Conservation (phyloP, 2,113 vertebrate species). For the Oreocharis arfaki region DNA sequence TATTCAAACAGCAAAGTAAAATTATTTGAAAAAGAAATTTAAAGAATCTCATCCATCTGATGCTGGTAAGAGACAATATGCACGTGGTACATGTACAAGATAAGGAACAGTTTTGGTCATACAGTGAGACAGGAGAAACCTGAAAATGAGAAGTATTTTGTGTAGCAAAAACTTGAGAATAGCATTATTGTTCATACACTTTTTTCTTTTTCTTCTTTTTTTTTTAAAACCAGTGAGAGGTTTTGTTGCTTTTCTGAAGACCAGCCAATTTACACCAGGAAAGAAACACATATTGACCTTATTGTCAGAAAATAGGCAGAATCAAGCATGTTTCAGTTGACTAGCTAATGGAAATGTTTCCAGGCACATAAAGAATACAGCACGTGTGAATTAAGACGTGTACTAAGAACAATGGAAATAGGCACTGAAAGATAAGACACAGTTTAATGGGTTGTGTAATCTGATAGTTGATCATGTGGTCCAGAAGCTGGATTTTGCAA, state of each 20-base stretch:
- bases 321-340: not conserved
- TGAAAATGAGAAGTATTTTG: not conserved
- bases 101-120: not conserved
- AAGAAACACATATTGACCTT: not conserved
- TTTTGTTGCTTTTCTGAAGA: not conserved
- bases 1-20: not conserved
- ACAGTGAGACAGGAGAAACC: not conserved
- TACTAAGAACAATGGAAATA: conserved; percentile 8
- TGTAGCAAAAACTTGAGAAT: not conserved
- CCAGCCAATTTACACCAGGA: not conserved
- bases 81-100: not conserved
- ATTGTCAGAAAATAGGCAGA: not conserved
- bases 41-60: not conserved
- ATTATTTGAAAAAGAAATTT: not conserved
- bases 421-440: conserved; percentile 35
- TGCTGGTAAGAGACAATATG: not conserved
- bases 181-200: not conserved
- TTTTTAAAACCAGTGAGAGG: not conserved
- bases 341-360: not conserved
- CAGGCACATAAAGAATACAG: not conserved
- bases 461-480: not conserved
- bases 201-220: not conserved
- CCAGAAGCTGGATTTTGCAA: conserved; percentile 15
- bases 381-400: not conserved
- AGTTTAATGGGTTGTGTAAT: conserved; percentile 28